Conservation (phyloP, 2,113 vertebrate species). For the Anser cygnoides region DNA sequence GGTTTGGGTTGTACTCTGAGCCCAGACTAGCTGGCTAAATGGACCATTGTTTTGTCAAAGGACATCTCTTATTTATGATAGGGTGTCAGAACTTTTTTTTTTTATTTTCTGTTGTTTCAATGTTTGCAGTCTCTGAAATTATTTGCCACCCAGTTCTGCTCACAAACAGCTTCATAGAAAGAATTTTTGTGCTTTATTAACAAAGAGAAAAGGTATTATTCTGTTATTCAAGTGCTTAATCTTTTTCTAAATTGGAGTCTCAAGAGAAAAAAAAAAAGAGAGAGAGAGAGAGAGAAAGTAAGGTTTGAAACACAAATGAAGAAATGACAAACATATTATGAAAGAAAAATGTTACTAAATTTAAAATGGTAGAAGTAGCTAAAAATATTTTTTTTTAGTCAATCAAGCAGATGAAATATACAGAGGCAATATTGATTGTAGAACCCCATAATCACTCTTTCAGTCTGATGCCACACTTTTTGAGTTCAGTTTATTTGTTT, state of each 20-base stretch:
- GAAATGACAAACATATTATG: neutral
- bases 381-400: neutral
- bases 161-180: neutral
- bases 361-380: neutral
- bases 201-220: neutral
- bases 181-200: neutral
- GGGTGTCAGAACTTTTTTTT: no score
- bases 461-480: neutral
- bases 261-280: neutral
- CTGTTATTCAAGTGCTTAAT: neutral
- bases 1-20: neutral
- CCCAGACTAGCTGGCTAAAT: neutral
- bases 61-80: no score
- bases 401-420: neutral
- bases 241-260: neutral
- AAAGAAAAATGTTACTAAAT: neutral
- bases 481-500: constrained; percentile 32
- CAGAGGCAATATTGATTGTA: neutral
- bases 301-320: neutral
- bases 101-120: neutral
- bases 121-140: neutral
- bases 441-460: neutral
- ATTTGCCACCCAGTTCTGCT: neutral
- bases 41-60: neutral
- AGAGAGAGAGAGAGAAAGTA: no score